Evolutionary conservation across 1,140 invertebrate species (phyloP), one percentile per base, ranked within the genome.

Genomic region (Druon quercuslanigerum): DNA sequence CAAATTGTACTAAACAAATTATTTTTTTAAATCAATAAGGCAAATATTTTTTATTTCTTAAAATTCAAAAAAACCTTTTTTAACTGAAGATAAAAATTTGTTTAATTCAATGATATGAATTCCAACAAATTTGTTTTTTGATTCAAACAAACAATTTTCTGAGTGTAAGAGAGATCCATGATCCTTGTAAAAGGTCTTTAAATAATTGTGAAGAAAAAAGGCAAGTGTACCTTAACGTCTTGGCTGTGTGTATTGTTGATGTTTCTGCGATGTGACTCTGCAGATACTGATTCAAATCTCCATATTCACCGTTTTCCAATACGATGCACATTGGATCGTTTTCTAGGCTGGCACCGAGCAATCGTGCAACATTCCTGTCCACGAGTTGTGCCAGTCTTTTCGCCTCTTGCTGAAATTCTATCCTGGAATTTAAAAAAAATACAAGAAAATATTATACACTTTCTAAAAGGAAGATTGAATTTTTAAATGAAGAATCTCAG

Each of bases 341-440:
- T 40, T 93, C 90, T 82, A 96, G 93, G 80, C 96, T 95, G 74
- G 96, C 96, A 51, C 96, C 97, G 33, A 98, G 92, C 74, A 98
- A 91, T 54, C 93, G 92, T 50, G 95, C 94, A 80, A 98, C 94
- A 89, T 98, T 97, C 16, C 94, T 93, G 90, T 97, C 95, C 79
- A 93, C 93, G 16, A 98, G 92, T 79, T 93, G 92, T 13, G 94
- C 94, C 86, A 97, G 91, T 71, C 94, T 93, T 84, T 94, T 94
- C 71, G 96, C 95, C 89, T 97, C 96, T 85, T 91, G 85, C 84
- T 92, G 91, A 88, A 95, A 94, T 82, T 94, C 94, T 81, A 92
- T 89, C 84, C 93, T 95, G 88, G 51, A 80, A 78, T 79, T 73
- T 16, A 46, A n/a, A n/a, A n/a, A 46, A 66, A 66, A 40, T 40